phyloP scores from a whole-genome alignment of 2,888 invertebrate genomes.

The Phaonia tiefii region DNA sequence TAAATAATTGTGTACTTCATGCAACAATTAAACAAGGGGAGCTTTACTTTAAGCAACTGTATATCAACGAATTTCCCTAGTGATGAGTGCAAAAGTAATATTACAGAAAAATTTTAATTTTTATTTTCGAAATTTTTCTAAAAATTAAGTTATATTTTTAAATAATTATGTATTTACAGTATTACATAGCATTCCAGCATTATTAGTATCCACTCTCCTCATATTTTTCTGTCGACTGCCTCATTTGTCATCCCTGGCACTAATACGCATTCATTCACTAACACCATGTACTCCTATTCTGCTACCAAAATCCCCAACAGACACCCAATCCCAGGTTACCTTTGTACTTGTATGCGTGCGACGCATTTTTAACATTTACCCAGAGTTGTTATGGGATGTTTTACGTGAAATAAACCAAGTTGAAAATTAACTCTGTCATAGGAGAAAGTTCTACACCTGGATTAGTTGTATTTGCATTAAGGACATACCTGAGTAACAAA shows the following conservation, averaged over 20 bases:
- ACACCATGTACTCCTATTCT: background rate
- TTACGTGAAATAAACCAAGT: conserved; percentile 33
- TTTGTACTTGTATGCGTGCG: conserved; percentile 4
- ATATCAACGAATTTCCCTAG: no score
- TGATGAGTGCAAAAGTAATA: no score
- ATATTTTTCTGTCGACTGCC: no score
- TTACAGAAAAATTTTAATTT: no score
- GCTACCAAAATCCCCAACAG: background rate
- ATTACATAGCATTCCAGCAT: no score
- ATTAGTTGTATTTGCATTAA: conserved; percentile 5
- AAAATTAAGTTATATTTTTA: no score
- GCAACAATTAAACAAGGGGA: conserved; percentile 50
- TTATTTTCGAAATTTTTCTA: no score
- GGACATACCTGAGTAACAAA: background rate
- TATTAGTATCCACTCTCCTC: no score
- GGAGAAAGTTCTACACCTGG: conserved; percentile 2
- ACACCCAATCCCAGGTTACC: no score
- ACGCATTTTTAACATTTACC: background rate
- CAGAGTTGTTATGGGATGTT: conserved; percentile 14
- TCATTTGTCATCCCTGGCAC: background rate
- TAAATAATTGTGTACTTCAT: conserved; percentile 62
- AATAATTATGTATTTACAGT: no score
- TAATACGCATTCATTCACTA: background rate
- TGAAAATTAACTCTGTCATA: conserved; percentile 28
- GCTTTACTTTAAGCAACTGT: conserved; percentile 28